Evolutionary conservation across 2,797 vertebrate genomes (phyloP).

Genomic region (Xenopus petersii): DNA sequence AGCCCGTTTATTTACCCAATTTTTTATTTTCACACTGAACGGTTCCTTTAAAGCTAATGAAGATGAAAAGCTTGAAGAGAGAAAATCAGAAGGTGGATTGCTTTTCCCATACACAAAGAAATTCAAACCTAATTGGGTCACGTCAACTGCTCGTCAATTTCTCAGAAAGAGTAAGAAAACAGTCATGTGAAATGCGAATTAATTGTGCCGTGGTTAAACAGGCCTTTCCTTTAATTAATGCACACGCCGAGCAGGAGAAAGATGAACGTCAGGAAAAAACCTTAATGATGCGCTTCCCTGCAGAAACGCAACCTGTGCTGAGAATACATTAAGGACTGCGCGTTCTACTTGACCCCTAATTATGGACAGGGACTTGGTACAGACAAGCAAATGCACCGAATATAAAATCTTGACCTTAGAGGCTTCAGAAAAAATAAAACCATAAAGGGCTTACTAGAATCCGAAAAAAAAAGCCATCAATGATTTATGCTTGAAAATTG

Average conservation of each 20-base stretch:
- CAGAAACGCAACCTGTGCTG: background rate
- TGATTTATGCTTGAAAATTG: too few relatives aligned
- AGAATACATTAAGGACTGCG: background rate
- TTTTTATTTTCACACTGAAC: too few relatives aligned
- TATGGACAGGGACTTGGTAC: background rate
- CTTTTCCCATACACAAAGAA: too few relatives aligned
- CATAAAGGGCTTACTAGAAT: too few relatives aligned
- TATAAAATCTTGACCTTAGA: too few relatives aligned
- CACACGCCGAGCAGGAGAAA: background rate
- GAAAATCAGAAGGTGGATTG: too few relatives aligned
- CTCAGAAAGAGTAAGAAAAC: background rate
- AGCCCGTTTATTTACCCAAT: too few relatives aligned
- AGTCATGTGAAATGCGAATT: background rate
- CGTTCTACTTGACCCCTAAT: background rate
- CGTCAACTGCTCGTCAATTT: conserved; percentile 6
- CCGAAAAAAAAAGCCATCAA: too few relatives aligned
- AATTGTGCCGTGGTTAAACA: conserved; percentile 4
- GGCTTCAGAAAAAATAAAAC: too few relatives aligned
- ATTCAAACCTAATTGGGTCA: background rate
- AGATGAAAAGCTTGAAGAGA: too few relatives aligned
- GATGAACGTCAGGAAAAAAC: background rate
- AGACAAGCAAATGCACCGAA: background rate
- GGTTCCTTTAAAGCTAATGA: too few relatives aligned
- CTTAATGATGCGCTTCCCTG: conserved; percentile 3
- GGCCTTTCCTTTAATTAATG: conserved; percentile 11